Evolutionary conservation across 2,113 vertebrate species (phyloP).

Genomic region (Neopipo cinnamomea): DNA sequence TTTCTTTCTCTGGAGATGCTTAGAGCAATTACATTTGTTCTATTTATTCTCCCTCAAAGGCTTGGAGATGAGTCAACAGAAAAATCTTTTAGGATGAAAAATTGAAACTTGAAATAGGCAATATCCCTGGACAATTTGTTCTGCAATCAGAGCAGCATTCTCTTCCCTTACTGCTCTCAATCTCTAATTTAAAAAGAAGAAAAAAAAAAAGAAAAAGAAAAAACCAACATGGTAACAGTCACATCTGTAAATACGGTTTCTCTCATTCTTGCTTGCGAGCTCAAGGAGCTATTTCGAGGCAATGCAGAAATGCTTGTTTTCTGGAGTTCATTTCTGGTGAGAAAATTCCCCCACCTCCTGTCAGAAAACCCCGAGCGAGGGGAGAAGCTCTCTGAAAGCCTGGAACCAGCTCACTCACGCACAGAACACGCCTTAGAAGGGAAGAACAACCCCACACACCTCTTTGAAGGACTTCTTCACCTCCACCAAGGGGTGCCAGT

Average conservation of each 20-base stretch:
- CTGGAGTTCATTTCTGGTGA: conserved; percentile 16
- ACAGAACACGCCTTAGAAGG: background rate
- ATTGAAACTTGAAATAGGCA: conserved; percentile 1
- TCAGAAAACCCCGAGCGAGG: background rate
- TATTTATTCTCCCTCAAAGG: conserved; percentile 55
- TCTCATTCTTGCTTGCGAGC: background rate
- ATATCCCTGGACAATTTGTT: conserved; percentile 46
- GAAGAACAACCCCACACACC: conserved; percentile 71
- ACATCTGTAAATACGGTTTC: conserved; percentile 18
- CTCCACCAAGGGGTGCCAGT: conserved; percentile 96
- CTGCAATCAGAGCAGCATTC: conserved; percentile 38
- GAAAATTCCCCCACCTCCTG: background rate
- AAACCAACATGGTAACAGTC: background rate
- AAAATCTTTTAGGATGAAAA: conserved; percentile 42
- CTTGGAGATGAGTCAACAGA: conserved; percentile 58
- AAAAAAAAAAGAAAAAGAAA: background rate
- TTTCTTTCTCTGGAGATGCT: conserved; percentile 23
- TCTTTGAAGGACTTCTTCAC: conserved; percentile 97
- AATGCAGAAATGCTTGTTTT: background rate
- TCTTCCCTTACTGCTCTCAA: background rate
- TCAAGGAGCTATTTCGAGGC: background rate
- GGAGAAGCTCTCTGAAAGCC: conserved; percentile 37
- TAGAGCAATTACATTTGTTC: conserved; percentile 43
- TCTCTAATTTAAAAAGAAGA: background rate
- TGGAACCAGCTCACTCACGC: background rate